phyloP scores from a whole-genome alignment of 1,140 invertebrate genomes.

The Habropoda laboriosa region DNA sequence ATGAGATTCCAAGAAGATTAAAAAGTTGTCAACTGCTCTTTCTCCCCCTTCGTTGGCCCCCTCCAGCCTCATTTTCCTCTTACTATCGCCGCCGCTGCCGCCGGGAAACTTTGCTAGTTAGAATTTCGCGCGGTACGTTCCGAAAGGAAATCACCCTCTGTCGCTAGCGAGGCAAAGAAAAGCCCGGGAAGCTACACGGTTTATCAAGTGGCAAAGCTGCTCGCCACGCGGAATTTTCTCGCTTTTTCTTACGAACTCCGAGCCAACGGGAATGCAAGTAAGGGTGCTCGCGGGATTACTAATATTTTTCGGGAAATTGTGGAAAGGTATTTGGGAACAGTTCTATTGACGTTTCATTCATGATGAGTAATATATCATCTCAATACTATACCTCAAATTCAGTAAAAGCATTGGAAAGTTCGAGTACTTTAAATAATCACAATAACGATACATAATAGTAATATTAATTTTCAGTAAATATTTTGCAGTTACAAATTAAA shows the following conservation, averaged over 20 bases:
- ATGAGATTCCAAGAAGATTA: slow-evolving; percentile 71
- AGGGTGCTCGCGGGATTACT: background rate
- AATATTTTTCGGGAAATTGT: background rate
- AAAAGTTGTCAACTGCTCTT: slow-evolving; percentile 71
- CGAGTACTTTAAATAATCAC: no score
- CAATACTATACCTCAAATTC: no score
- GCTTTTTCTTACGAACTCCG: background rate
- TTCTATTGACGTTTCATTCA: no score
- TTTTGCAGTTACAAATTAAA: no score
- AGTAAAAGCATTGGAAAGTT: no score
- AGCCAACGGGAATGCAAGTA: background rate
- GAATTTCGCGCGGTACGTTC: slow-evolving; percentile 64
- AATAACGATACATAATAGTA: no score
- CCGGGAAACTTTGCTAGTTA: slow-evolving; percentile 68
- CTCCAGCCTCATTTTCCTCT: slow-evolving; percentile 41
- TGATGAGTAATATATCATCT: no score
- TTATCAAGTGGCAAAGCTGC: slow-evolving; percentile 47
- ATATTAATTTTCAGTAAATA: no score
- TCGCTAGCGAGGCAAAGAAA: slow-evolving; percentile 49
- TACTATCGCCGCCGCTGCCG: slow-evolving; percentile 44
- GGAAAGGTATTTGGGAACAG: background rate
- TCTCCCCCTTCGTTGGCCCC: background rate
- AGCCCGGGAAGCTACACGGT: slow-evolving; percentile 51
- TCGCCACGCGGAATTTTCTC: background rate
- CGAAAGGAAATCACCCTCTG: slow-evolving; percentile 56